Evolutionary conservation across 2,888 invertebrate genomes (phyloP), one percentile per base, ranked within the genome.

Genomic region (Synergus laeviventris): DNA sequence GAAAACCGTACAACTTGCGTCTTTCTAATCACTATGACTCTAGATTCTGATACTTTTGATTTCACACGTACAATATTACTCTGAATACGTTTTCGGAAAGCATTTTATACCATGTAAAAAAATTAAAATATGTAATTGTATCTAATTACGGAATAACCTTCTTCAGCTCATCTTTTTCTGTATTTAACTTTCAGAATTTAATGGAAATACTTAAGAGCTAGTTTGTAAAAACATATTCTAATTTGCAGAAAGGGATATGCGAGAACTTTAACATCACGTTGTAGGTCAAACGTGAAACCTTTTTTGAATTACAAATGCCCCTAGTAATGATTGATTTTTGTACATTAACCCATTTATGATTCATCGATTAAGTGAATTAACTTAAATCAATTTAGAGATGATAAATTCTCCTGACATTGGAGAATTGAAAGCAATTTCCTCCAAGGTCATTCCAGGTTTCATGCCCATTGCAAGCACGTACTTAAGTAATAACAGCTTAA

Each of bases 111-210:
- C 36, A 45, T 70, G 31, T 36, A n/a, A 49, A 49, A 49, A 70
- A 31, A 36, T 70, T 54, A n/a, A 70, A 54, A 70, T n/a, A 18
- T 54, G 14, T 49, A 70, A 70, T 70, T 70, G n/a, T n/a, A 70
- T 70, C 49, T 49, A 70, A 49, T 49, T 70, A 45, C 11, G 49
- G 1, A 42, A 18, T 7, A 14, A 54, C n/a, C 31, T 31, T 49
- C 18, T 70, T 31, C n/a, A 16, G 49, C 31, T 49, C n/a, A 54
- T 31, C 11, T n/a, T 36, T 70, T 49, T 70, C 31, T 36, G 31
- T 31, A 45, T 31, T 49, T 11, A 45, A 45, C 66, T 70, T 49
- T 31, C 45, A 24, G 66, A 42, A 45, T 4, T 24, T 70, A 21
- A 21, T 2, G 24, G 45, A 70, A 45, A 64, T 45, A 9, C 42